Conservation (phyloP, 2,113 vertebrate species). For the Pao palembangensis region DNA sequence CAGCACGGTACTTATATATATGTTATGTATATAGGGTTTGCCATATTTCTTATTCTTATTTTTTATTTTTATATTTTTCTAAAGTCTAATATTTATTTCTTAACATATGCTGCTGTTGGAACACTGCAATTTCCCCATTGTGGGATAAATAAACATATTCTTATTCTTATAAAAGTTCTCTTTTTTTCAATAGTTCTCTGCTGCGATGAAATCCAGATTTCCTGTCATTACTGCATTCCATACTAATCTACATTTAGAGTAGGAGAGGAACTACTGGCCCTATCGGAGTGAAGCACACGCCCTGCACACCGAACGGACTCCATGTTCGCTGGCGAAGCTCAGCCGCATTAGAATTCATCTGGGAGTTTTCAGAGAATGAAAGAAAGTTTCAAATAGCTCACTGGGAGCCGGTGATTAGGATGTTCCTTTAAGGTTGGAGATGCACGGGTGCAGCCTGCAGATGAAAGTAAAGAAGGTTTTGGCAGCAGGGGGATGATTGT, state of each 20-base stretch:
- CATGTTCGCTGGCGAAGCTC: conserved; percentile 34
- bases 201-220: conserved; percentile 56
- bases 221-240: conserved; percentile 38
- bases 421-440: conserved; percentile 26
- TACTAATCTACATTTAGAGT: too few relatives aligned
- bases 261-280: too few relatives aligned
- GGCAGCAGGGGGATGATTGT: conserved; percentile 12
- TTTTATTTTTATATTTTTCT: too few relatives aligned
- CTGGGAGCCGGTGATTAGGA: conserved; percentile 23
- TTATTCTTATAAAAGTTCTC: too few relatives aligned
- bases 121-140: too few relatives aligned
- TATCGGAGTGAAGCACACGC: too few relatives aligned
- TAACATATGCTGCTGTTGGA: too few relatives aligned
- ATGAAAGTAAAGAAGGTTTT: conserved; percentile 13
- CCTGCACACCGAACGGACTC: neutral
- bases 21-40: too few relatives aligned
- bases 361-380: conserved; percentile 28
- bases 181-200: neutral
- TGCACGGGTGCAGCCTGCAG: conserved; percentile 26
- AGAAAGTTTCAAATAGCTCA: conserved; percentile 39
- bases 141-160: too few relatives aligned
- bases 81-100: too few relatives aligned
- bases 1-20: too few relatives aligned
- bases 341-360: conserved; percentile 47
- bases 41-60: too few relatives aligned